Evolutionary conservation across 2,113 vertebrate species (phyloP).

Genomic region (Tauraco erythrolophus): DNA sequence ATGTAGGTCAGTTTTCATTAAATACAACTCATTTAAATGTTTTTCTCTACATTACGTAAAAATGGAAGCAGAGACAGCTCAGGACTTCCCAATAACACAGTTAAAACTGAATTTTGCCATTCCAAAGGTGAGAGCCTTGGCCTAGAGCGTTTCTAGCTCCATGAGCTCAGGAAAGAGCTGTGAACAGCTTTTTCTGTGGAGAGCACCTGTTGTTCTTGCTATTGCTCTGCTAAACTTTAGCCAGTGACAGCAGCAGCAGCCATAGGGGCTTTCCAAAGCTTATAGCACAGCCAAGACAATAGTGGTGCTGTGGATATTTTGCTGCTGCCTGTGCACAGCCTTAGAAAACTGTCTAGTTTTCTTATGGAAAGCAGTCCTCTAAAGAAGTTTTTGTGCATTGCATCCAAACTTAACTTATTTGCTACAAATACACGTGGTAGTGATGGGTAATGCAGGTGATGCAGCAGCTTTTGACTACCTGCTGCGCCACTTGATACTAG

Average conservation of each 20-base stretch:
- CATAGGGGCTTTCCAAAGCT: not conserved
- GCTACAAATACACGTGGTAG: not conserved
- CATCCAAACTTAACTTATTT: not conserved
- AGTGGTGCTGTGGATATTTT: not conserved
- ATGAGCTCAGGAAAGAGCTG: not conserved
- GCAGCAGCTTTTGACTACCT: not conserved
- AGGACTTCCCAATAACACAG: not conserved
- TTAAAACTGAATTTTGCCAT: not conserved
- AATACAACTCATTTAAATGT: not conserved
- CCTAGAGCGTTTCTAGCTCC: not conserved
- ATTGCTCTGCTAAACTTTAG: not conserved
- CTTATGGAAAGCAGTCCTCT: not conserved
- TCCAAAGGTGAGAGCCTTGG: not conserved
- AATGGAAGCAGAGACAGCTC: not conserved
- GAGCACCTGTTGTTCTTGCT: not conserved
- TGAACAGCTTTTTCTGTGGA: not conserved
- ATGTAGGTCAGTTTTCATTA: not conserved
- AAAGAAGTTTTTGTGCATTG: not conserved
- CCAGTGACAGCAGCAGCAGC: not conserved
- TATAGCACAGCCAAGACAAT: not conserved
- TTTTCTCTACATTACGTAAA: not conserved
- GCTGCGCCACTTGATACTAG: not conserved
- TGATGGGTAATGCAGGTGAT: not conserved
- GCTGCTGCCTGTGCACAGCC: not conserved
- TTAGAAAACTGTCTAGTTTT: not conserved